phyloP scores from a whole-genome alignment of 2,888 invertebrate species.

The Ichneumon xanthorius region DNA sequence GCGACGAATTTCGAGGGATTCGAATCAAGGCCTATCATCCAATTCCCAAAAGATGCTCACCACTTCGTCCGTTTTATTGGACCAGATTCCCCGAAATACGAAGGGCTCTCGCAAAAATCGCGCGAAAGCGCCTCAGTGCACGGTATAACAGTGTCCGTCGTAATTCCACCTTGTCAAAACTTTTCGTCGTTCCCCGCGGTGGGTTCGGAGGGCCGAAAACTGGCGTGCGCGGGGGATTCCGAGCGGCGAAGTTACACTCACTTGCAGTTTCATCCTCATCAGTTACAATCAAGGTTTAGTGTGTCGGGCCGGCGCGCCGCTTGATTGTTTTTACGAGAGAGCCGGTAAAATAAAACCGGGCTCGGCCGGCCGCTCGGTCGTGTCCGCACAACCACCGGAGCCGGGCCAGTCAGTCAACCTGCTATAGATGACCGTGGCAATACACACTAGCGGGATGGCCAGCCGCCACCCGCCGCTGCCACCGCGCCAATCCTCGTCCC shows the following conservation, averaged over 20 bases:
- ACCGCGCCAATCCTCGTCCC: slow-evolving; percentile 60
- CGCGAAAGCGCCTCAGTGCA: neutral
- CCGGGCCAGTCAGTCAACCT: slow-evolving; percentile 61
- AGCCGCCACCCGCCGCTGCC: slow-evolving; percentile 60
- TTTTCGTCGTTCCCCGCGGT: slow-evolving; percentile 39
- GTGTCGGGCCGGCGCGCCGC: slow-evolving; percentile 76
- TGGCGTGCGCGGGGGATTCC: slow-evolving; percentile 35
- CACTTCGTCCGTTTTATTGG: slow-evolving; percentile 34
- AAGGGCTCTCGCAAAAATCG: neutral
- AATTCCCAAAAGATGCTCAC: slow-evolving; percentile 26
- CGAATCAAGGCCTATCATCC: slow-evolving; percentile 19
- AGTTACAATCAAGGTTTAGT: slow-evolving; percentile 81
- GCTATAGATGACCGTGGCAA: slow-evolving; percentile 61
- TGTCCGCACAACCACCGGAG: slow-evolving; percentile 21
- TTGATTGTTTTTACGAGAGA: slow-evolving; percentile 84
- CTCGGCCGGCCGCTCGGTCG: slow-evolving; percentile 52
- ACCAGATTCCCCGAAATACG: slow-evolving; percentile 27
- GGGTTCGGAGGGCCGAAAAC: slow-evolving; percentile 1
- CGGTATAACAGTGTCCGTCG: slow-evolving; percentile 26
- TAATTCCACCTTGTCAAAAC: slow-evolving; percentile 48
- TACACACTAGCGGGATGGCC: slow-evolving; percentile 69
- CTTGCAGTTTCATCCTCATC: slow-evolving; percentile 77
- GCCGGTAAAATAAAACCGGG: slow-evolving; percentile 68
- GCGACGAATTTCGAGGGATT: slow-evolving; percentile 28
- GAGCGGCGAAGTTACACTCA: slow-evolving; percentile 63